Percentiles rank a stretch among this genome's conserved stretches.
These are phyloP conservation scores for Leptodactylus fallax DNA, from an alignment of 2,797 vertebrate genomes.

Conservation along the genomic window DNA sequence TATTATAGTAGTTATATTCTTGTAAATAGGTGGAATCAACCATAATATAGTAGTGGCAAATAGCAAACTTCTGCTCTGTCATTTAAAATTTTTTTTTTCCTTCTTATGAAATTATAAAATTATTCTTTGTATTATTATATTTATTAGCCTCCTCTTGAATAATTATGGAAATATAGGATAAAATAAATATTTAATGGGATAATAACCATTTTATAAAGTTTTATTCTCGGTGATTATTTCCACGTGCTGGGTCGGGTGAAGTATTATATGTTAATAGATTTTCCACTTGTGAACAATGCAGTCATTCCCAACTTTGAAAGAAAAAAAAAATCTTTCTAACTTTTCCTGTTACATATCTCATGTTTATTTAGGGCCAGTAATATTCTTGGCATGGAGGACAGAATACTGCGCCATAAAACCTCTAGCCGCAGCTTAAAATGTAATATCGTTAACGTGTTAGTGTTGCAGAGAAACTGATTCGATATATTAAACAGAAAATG, in stretches of 20 bases:
- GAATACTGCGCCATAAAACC: constrained; percentile 53
- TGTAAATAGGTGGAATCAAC: neutral
- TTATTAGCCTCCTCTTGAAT: neutral
- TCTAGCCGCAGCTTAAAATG: constrained; percentile 58
- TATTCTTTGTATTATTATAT: neutral
- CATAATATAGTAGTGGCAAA: neutral
- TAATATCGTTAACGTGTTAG: constrained; percentile 57
- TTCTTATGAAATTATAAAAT: neutral
- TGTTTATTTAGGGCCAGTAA: constrained; percentile 63
- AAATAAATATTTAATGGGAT: constrained; percentile 53
- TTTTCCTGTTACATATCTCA: constrained; percentile 60
- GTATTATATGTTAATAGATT: constrained; percentile 59
- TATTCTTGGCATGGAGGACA: constrained; percentile 52
- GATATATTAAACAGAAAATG: constrained; percentile 57
- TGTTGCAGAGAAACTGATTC: constrained; percentile 44
- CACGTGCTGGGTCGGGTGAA: constrained; percentile 40
- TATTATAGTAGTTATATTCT: neutral
- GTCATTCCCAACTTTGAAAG: constrained; percentile 43
- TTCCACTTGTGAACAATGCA: constrained; percentile 62
- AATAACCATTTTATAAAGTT: constrained; percentile 54
- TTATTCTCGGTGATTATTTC: constrained; percentile 57
- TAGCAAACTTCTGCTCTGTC: neutral
- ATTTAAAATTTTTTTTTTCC: neutral
- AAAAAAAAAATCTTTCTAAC: constrained; percentile 36
- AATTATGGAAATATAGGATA: constrained; percentile 55